phyloP scores from a whole-genome alignment of 1,140 invertebrate species.

The Coptotermes formosanus region DNA sequence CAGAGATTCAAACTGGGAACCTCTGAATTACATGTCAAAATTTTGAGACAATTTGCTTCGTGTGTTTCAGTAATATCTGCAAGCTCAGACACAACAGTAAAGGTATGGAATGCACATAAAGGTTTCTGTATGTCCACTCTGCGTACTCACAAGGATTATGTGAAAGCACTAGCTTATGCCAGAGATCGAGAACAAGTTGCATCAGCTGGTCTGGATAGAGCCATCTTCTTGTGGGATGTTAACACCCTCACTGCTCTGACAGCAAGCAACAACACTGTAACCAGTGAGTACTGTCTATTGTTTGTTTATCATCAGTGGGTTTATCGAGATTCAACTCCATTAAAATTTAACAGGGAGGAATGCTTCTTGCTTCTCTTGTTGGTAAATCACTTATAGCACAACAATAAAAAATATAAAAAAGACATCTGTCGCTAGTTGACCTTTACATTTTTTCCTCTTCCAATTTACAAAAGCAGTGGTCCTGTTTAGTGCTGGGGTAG shows the following conservation, averaged over 20 bases:
- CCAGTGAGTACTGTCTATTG: constrained; percentile 63
- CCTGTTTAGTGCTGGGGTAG: too few species aligned
- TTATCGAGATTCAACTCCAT: too few species aligned
- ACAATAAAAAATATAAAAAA: too few species aligned
- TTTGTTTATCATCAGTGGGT: too few species aligned
- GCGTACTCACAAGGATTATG: constrained; percentile 98
- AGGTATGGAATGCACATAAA: constrained; percentile 99
- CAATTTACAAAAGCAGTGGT: too few species aligned
- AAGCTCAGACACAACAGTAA: constrained; percentile 98
- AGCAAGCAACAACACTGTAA: constrained; percentile 98
- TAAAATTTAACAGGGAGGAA: too few species aligned
- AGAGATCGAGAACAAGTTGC: constrained; percentile 96
- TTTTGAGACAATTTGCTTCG: neutral
- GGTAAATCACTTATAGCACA: too few species aligned
- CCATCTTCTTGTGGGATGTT: constrained; percentile 99
- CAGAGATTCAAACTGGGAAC: too few species aligned
- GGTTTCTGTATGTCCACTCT: constrained; percentile 99
- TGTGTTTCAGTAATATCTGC: constrained; percentile 89
- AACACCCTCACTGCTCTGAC: constrained; percentile 97
- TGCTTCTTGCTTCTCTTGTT: too few species aligned
- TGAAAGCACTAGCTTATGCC: constrained; percentile 97
- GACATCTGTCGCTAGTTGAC: too few species aligned
- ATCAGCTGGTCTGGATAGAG: constrained; percentile 94
- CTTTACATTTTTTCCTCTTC: too few species aligned
- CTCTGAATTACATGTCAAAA: neutral